phyloP scores from a whole-genome alignment of 1,140 invertebrate genomes.

The Akabosia matsudoensis region DNA sequence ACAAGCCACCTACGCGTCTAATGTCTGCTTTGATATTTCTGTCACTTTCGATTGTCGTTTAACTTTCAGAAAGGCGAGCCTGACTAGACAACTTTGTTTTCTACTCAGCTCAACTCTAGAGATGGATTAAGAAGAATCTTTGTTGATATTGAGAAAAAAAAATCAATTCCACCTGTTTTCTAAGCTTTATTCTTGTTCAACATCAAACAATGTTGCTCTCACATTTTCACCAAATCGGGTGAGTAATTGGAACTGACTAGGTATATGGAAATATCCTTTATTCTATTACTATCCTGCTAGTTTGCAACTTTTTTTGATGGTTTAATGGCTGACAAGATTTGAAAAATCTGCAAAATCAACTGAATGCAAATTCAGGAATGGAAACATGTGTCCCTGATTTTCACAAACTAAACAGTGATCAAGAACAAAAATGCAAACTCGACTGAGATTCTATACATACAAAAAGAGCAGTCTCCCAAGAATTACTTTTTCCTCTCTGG shows the following conservation, averaged over 20 bases:
- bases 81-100: not conserved
- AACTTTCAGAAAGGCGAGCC: not conserved
- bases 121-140: no score
- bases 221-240: not conserved
- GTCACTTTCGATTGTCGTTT: not conserved
- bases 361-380: no score
- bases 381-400: no score
- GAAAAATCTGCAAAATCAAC: no score
- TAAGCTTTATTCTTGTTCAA: not conserved
- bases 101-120: no score
- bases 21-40: constrained; percentile 10
- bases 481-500: no score
- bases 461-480: no score
- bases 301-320: not conserved
- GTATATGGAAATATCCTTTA: not conserved
- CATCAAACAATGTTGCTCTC: not conserved
- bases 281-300: not conserved
- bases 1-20: not conserved
- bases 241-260: constrained; percentile 13
- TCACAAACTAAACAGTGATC: no score
- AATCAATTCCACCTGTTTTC: constrained; percentile 11
- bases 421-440: no score
- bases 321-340: no score
- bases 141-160: not conserved
- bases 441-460: no score